Evolutionary conservation across 2,888 invertebrate genomes (phyloP).

Genomic region (Aricia artaxerxes): DNA sequence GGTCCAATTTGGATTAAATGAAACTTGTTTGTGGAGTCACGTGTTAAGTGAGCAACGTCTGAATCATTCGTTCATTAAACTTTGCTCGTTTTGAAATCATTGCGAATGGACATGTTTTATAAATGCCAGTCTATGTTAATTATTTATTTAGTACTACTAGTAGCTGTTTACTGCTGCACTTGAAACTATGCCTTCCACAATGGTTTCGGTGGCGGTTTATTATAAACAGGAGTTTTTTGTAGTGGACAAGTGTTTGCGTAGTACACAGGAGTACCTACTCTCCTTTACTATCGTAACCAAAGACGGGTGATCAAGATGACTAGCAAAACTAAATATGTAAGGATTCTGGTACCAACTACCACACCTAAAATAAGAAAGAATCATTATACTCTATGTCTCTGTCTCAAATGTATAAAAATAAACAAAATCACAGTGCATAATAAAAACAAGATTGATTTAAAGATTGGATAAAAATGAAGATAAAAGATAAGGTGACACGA

Average conservation of each 20-base stretch:
- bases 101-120: slow-evolving; percentile 17
- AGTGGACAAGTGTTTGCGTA: too few relatives aligned
- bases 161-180: neutral
- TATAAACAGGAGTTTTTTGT: too few relatives aligned
- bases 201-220: too few relatives aligned
- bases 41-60: slow-evolving; percentile 5
- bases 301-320: too few relatives aligned
- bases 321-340: too few relatives aligned
- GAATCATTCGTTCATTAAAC: slow-evolving; percentile 32
- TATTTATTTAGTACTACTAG: neutral
- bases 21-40: slow-evolving; percentile 13
- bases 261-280: too few relatives aligned
- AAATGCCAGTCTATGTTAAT: neutral
- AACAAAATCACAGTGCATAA: slow-evolving; percentile 12
- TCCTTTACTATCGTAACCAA: too few relatives aligned
- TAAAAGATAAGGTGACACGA: slow-evolving; percentile 9
- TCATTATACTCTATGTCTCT: too few relatives aligned
- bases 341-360: too few relatives aligned
- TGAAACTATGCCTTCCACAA: too few relatives aligned
- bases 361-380: too few relatives aligned
- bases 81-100: slow-evolving; percentile 27
- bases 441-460: neutral
- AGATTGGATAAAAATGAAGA: neutral
- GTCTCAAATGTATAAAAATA: neutral
- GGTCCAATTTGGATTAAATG: slow-evolving; percentile 12